Conservation (phyloP, 1,140 invertebrate species). For the Eciton burchellii region DNA sequence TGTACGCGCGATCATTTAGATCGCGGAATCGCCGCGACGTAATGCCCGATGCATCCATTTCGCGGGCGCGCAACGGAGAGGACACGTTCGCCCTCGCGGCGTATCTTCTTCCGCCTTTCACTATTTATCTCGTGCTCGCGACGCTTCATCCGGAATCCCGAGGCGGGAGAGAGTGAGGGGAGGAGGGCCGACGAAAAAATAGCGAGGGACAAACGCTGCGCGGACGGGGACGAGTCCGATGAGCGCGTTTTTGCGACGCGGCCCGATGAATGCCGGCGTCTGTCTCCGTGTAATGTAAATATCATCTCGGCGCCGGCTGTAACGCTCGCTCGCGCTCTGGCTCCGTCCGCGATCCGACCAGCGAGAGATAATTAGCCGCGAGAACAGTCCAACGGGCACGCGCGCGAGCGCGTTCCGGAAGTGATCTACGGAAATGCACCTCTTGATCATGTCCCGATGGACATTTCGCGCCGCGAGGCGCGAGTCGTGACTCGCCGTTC, state of each 20-base stretch:
- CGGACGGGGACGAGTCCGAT: neutral
- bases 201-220: too few species aligned
- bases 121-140: constrained; percentile 16
- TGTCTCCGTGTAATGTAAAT: constrained; percentile 28
- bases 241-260: constrained; percentile 21
- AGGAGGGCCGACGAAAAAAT: too few species aligned
- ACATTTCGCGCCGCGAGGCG: too few species aligned
- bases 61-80: neutral
- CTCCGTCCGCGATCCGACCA: constrained; percentile 7
- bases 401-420: neutral
- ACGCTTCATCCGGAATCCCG: neutral
- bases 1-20: constrained; percentile 24
- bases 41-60: neutral
- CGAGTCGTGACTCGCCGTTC: constrained; percentile 1
- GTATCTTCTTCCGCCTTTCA: constrained; percentile 22
- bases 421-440: constrained; percentile 35
- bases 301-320: neutral
- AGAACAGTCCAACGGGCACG: neutral
- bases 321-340: neutral
- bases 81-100: neutral
- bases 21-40: constrained; percentile 16
- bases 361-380: constrained; percentile 24
- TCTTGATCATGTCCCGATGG: neutral
- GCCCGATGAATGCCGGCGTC: constrained; percentile 8
- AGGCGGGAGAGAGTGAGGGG: too few species aligned